phyloP scores from a whole-genome alignment of 2,113 vertebrate genomes.

The Erpornis zantholeuca region DNA sequence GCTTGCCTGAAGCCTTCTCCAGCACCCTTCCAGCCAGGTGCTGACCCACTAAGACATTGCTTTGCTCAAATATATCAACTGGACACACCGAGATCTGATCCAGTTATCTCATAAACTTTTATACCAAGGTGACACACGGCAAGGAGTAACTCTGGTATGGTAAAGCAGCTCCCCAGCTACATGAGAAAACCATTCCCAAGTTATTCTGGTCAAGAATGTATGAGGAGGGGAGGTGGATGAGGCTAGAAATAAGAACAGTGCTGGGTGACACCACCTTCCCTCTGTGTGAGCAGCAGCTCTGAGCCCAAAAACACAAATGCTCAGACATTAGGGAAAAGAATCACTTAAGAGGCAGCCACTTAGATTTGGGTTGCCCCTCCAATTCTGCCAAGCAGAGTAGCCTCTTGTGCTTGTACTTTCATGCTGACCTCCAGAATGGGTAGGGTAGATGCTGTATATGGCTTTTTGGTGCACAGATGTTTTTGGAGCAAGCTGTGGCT shows the following conservation, averaged over 20 bases:
- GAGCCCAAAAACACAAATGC: neutral
- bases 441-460: neutral
- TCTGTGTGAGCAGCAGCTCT: neutral
- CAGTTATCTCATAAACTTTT: neutral
- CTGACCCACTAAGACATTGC: neutral
- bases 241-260: neutral
- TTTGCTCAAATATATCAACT: neutral
- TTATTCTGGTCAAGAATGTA: neutral
- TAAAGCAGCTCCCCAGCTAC: neutral
- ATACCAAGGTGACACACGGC: fast-evolving
- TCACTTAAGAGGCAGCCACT: neutral
- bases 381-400: neutral
- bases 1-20: neutral
- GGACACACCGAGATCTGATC: neutral
- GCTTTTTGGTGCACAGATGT: neutral
- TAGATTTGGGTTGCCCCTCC: neutral
- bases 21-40: neutral
- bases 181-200: neutral
- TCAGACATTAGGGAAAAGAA: neutral
- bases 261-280: neutral
- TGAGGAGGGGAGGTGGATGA: neutral
- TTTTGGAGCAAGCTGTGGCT: neutral
- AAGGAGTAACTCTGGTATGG: neutral
- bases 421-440: neutral
- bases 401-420: neutral